These are phyloP conservation scores for Hyla sarda DNA, from an alignment of 2,113 vertebrate species.

Conservation along the genomic window DNA sequence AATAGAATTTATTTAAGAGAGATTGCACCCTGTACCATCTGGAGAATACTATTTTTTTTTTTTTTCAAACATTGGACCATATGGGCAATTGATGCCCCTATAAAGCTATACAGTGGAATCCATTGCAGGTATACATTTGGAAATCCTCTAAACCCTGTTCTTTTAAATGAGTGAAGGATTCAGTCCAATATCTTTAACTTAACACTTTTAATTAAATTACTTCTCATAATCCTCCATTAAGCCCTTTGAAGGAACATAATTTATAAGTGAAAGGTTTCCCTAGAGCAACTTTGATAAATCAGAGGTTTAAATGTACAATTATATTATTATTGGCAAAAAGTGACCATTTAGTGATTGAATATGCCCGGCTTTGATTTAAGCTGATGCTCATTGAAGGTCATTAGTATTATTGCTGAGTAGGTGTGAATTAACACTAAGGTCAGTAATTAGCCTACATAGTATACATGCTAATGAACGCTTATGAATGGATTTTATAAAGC, in stretches of 20 bases:
- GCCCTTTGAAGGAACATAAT: constrained; percentile 55
- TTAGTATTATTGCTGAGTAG: constrained; percentile 59
- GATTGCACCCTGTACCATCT: too few relatives aligned
- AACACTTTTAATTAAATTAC: constrained; percentile 60
- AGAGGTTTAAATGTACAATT: constrained; percentile 52
- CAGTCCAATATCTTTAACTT: constrained; percentile 36
- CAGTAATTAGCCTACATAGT: constrained; percentile 55
- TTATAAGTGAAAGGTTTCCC: constrained; percentile 58
- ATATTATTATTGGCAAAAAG: constrained; percentile 56
- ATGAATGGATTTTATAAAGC: constrained; percentile 47
- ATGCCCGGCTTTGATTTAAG: constrained; percentile 43
- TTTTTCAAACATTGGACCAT: too few relatives aligned
- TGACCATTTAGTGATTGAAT: constrained; percentile 38
- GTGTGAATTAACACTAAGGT: constrained; percentile 56
- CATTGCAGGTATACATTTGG: too few relatives aligned
- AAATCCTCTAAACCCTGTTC: constrained; percentile 38
- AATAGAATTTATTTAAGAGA: too few relatives aligned
- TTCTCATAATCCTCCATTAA: constrained; percentile 53
- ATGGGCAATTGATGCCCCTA: too few relatives aligned
- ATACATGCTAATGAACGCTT: constrained; percentile 48
- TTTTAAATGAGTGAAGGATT: constrained; percentile 57
- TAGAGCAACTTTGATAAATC: constrained; percentile 57
- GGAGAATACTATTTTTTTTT: too few relatives aligned
- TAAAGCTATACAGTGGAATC: too few relatives aligned
- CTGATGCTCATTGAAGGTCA: constrained; percentile 57